Base-by-base conservation (phyloP, 2,888 invertebrate species). In the Sclerodermus sp. region DNA sequence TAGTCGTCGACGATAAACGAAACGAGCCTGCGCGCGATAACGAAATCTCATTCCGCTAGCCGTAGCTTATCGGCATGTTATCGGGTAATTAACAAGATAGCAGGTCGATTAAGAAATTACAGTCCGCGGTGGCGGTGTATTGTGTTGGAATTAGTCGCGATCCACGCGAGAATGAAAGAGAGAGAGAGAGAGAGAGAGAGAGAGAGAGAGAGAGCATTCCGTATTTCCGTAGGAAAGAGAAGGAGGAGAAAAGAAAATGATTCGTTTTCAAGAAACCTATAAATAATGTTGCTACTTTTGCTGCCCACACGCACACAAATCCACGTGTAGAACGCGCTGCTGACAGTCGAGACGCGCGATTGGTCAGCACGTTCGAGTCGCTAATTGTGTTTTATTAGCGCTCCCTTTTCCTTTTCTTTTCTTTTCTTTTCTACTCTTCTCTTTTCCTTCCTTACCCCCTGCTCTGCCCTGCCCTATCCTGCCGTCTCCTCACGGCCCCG, bases 331-430 rank as follows among this genome's bases (percentile, higher is more conserved):
- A n/a, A n/a, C n/a, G n/a, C n/a, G n/a, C n/a, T n/a, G n/a, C n/a
- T 52, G 60, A 44, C 43, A 50, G 47, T 23, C 4, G 8, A 23
- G 23, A n/a, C n/a, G 57, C 60, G 65, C 67, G 74, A 74, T 74
- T 73, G 71, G 73, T 69, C 58, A 53, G 54, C 51, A 50, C 55
- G 60, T 45, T 51, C 43, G 57, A 63, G 57, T 58, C 62, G 68
- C 72, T 75, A 76, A 76, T 76, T 76, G 76, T 74, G 71, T 76
- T 76, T 76, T 76, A 76, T 76, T 76, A 72, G 73, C 66, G 65
- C 59, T 56, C 62, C 56, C 49, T 38, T 48, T 51, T 41, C 53
- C 51, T 39, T n/a, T n/a, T n/a, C n/a, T 16, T 14, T 32, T 13
- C 36, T 23, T 30, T 13, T 12, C n/a, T 36, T 16, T 18, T n/a